Evolutionary conservation across 2,113 vertebrate species (phyloP).

Genomic region (Tychaedon coryphoeus): DNA sequence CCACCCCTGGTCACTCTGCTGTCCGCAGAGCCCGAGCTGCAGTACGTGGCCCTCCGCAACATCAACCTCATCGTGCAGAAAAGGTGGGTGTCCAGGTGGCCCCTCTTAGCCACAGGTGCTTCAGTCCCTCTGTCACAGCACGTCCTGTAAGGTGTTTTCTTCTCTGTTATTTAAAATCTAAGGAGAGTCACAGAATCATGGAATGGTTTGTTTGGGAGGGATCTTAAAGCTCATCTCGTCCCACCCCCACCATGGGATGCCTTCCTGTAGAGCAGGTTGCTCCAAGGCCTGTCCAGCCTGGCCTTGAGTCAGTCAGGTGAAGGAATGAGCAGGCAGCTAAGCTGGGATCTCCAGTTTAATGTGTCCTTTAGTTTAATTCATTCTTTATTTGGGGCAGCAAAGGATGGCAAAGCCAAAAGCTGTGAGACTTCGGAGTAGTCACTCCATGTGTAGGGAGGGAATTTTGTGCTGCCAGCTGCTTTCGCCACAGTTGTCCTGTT

Average conservation of each 20-base stretch:
- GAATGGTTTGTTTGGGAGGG: neutral
- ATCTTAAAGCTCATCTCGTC: neutral
- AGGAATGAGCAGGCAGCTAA: neutral
- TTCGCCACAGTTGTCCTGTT: neutral
- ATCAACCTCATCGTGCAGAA: conserved; percentile 99
- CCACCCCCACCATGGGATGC: too few species aligned
- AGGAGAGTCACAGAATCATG: neutral
- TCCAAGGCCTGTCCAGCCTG: neutral
- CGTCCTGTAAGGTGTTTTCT: fast-evolving
- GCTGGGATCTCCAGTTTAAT: neutral
- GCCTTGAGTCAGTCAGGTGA: neutral
- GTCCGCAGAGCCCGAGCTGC: conserved; percentile 93
- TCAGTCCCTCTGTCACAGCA: neutral
- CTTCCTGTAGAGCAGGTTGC: neutral
- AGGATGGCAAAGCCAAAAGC: neutral
- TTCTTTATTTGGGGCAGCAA: neutral
- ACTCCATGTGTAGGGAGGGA: fast-evolving
- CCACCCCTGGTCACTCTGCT: conserved; percentile 93
- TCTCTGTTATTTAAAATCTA: neutral
- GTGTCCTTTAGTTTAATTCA: neutral
- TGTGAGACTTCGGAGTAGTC: neutral
- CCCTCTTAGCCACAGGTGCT: neutral
- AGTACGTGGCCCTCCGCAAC: conserved; percentile 97
- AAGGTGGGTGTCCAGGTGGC: conserved; percentile 69
- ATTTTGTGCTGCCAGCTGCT: neutral